Base-by-base conservation (phyloP, 2,888 invertebrate genomes). In the Hydroisotoma schaefferi region DNA sequence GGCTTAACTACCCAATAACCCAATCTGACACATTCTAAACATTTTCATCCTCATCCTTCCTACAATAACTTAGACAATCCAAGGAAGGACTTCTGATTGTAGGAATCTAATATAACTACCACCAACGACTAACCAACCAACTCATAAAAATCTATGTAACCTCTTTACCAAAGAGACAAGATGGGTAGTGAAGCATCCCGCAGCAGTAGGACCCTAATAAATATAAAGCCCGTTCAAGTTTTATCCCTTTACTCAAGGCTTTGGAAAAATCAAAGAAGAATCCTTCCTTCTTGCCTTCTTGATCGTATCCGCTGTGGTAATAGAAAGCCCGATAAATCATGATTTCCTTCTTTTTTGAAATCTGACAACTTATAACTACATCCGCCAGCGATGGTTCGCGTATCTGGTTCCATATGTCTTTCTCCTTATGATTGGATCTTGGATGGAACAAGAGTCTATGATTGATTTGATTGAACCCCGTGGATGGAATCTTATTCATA, bases 311-410 rank as follows among this genome's bases (percentile, higher is more conserved):
- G 40, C 15, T 18, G 5, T 10, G 5, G n/a, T 40, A 4, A 5
- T 40, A 40, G 40, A 40, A 51, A 49, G 52, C 47, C 48, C 57
- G 61, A 61, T 61, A 61, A 61, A 61, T 61, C 61, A 61, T 61
- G 56, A 61, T 57, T 51, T 60, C 48, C 51, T 51, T 44, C 23
- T 54, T 57, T 57, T 46, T 55, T 61, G 61, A 57, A 61, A 61
- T 57, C 53, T 55, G 61, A 61, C 61, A 57, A 57, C 23, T 46
- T 15, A 23, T 25, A 46, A 25, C 46, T 46, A 46, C 46, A 46
- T 40, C 15, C 40, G 40, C n/a, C 20, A 20, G 5, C n/a, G 40
- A 40, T 40, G 40, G n/a, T 40, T n/a, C n/a, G n/a, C 20, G 12
- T 43, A 10, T 43, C 43, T 43, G 6, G 43, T 15, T 43, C 20